A percentile compares a stretch with the other conserved stretches of the same genome.
These are phyloP conservation scores for Salmo trutta DNA, from an alignment of 2,797 vertebrate species.

Conservation along the genomic window DNA sequence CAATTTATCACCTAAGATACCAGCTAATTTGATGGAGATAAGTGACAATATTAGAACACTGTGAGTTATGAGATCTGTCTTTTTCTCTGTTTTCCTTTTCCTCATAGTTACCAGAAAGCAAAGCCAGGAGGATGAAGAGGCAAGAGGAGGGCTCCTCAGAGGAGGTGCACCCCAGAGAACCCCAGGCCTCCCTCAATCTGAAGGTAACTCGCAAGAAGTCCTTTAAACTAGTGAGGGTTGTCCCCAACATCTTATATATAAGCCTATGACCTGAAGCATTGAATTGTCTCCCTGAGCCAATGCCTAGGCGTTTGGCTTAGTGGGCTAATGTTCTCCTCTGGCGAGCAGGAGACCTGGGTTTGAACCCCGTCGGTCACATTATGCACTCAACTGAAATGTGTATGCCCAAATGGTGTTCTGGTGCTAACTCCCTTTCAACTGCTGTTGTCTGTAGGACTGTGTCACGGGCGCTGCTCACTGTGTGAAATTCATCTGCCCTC, in stretches of 20 bases:
- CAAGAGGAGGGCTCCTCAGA: constrained; percentile 42
- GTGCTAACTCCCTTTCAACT: not conserved
- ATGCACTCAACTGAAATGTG: not conserved
- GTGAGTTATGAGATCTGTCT: not conserved
- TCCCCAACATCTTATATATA: not conserved
- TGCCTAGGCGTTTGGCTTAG: too few relatives aligned
- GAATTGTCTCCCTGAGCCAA: not conserved
- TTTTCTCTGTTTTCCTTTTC: constrained; percentile 10
- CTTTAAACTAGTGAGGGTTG: constrained; percentile 55
- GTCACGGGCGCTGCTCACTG: constrained; percentile 71
- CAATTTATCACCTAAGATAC: too few relatives aligned
- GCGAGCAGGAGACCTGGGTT: not conserved
- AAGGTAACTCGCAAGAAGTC: constrained; percentile 31
- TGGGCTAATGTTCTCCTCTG: too few relatives aligned
- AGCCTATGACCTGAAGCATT: not conserved
- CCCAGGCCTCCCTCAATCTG: constrained; percentile 56
- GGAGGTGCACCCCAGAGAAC: not conserved
- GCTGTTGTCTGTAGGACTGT: constrained; percentile 77
- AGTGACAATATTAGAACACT: not conserved
- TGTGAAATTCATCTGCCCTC: constrained; percentile 79
- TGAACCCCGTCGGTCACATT: too few relatives aligned
- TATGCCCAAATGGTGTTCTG: not conserved
- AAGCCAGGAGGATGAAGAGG: constrained; percentile 47
- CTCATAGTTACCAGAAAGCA: constrained; percentile 62
- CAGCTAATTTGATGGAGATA: too few relatives aligned